Conservation (phyloP, 2,888 invertebrate species). For the Oxyscelio sp. region DNA sequence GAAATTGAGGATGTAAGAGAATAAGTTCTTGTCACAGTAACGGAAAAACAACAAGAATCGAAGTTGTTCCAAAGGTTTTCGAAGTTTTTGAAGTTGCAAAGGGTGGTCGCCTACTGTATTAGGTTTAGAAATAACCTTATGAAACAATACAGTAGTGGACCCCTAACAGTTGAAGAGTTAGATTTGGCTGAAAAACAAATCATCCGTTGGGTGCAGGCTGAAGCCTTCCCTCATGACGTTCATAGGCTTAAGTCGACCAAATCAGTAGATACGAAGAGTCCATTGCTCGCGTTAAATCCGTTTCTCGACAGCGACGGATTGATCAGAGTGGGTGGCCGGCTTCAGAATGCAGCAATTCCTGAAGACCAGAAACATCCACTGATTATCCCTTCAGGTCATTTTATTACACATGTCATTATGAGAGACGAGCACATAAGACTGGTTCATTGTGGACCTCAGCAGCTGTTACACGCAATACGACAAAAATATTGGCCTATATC, state of each 20-base stretch:
- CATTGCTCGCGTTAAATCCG: background rate
- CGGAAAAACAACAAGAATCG: background rate
- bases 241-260: conserved; percentile 54
- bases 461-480: conserved; percentile 19
- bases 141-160: background rate
- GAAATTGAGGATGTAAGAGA: background rate
- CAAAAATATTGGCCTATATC: conserved; percentile 13
- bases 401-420: conserved; percentile 4
- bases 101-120: background rate
- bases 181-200: background rate
- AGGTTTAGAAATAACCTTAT: background rate
- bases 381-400: background rate
- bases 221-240: conserved; percentile 34
- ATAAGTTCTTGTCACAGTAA: background rate
- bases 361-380: conserved; percentile 6
- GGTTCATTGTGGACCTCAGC: conserved; percentile 3
- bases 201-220: conserved; percentile 18
- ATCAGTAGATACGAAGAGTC: conserved; percentile 22
- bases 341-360: background rate
- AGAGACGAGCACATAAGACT: conserved; percentile 9
- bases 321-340: conserved; percentile 9
- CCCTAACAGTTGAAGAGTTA: background rate
- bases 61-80: background rate
- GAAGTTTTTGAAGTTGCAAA: background rate
- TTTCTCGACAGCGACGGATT: background rate